Conservation (phyloP, 2,888 invertebrate genomes). For the Cephus sareptanus region DNA sequence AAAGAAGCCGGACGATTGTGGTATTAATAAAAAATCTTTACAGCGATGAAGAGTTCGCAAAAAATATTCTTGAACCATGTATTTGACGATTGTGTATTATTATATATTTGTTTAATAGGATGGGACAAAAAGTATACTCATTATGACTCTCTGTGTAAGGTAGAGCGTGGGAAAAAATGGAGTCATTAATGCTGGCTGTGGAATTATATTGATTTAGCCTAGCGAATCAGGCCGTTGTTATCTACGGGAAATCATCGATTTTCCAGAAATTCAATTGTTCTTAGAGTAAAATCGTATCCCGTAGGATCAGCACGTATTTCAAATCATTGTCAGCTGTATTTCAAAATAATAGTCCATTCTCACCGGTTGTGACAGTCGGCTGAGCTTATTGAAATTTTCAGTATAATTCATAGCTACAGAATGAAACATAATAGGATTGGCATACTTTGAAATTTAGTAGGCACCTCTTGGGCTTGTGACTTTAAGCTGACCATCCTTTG, state of each 20-base stretch:
- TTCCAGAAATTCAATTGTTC: background rate
- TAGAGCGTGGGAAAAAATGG: background rate
- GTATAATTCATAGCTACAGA: background rate
- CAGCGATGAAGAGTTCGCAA: too few species aligned
- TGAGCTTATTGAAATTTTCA: background rate
- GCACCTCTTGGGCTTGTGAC: background rate
- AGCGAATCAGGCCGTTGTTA: background rate
- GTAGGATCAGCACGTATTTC: background rate
- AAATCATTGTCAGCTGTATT: background rate
- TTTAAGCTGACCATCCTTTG: background rate
- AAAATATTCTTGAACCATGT: too few species aligned
- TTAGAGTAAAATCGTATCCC: background rate
- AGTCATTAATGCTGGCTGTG: background rate
- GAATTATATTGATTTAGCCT: background rate
- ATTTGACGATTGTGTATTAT: background rate
- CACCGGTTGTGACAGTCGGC: background rate
- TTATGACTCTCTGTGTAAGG: background rate
- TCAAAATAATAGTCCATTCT: background rate
- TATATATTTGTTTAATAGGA: background rate
- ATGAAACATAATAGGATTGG: background rate
- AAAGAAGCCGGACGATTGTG: background rate
- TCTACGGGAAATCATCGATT: background rate
- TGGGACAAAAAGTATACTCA: background rate
- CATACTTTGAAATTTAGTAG: background rate
- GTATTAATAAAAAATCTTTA: background rate